Evolutionary conservation across 2,888 invertebrate genomes (phyloP), one percentile per base, ranked within the genome.

Genomic region (Plebejus argus): DNA sequence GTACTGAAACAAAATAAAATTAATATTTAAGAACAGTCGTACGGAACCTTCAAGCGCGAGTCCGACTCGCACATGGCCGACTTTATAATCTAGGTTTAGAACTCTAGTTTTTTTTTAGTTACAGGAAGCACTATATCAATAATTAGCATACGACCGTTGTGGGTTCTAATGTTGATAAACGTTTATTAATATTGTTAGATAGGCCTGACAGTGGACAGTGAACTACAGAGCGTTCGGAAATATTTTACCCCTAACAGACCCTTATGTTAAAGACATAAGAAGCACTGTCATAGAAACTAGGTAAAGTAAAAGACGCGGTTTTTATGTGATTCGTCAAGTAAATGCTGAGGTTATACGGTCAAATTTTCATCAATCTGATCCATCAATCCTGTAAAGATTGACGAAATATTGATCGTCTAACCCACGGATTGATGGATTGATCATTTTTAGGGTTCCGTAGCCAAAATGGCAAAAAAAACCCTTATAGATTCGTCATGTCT

Each of bases 111-210:
- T 66, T 23, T 23, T 66, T 66, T 7, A 28, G 49, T 76, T 56
- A 28, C 74, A 77, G 53, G 71, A 71, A 77, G 39, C 23, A 61
- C 45, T 58, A 72, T 74, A 74, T 74, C 74, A 74, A 74, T 53
- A 45, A 72, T 74, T 74, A 28, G 74, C 74, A 74, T 74, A 72
- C 53, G 74, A 15, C 74, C 74, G 74, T 74, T 74, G 74, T 1
- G 15, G 7, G 23, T 74, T 74, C 66, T 66, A 66, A 66, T 66
- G 66, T 15, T 66, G 66, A 66, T 66, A 66, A 66, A 66, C 66
- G 28, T 66, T 33, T 66, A 66, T 66, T 66, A 66, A 33, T 66
- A 66, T 66, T 33, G 28, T 66, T 66, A 66, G 66, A 66, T 66
- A 66, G 66, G 12, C 23, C 66, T 66, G 66, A 66, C 66, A 66